Conservation (phyloP, 2,888 invertebrate species). For the Leptarthrus brevirostris region DNA sequence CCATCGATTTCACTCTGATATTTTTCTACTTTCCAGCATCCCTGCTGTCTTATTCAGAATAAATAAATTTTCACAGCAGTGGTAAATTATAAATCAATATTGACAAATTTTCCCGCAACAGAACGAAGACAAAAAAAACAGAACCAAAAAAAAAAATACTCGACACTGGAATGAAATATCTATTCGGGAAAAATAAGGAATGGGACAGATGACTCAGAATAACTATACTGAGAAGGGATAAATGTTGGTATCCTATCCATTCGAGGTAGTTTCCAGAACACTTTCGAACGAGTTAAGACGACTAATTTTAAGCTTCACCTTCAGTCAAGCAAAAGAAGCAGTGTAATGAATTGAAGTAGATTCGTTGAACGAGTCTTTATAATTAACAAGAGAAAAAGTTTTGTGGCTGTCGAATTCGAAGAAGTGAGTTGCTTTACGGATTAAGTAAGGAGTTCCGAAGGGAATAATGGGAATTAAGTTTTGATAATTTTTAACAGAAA, state of each 20-base stretch:
- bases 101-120: constrained; percentile 17
- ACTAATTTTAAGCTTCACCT: constrained; percentile 12
- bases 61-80: constrained; percentile 11
- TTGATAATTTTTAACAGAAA: constrained; percentile 19
- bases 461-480: constrained; percentile 17
- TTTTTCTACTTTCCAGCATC: background rate
- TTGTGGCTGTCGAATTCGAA: background rate
- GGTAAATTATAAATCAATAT: constrained; percentile 31
- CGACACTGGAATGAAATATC: too few species aligned
- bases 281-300: constrained; percentile 5
- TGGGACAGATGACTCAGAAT: too few species aligned
- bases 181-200: too few species aligned
- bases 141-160: too few species aligned
- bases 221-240: too few species aligned
- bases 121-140: background rate
- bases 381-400: constrained; percentile 20
- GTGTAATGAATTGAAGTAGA: constrained; percentile 35
- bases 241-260: too few species aligned
- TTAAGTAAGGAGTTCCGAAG: background rate
- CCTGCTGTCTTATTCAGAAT: background rate
- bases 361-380: constrained; percentile 12
- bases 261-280: background rate
- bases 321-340: constrained; percentile 20
- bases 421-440: background rate
- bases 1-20: background rate